These are phyloP conservation scores for Momotus momota DNA, from an alignment of 2,797 vertebrate genomes.

Conservation along the genomic window DNA sequence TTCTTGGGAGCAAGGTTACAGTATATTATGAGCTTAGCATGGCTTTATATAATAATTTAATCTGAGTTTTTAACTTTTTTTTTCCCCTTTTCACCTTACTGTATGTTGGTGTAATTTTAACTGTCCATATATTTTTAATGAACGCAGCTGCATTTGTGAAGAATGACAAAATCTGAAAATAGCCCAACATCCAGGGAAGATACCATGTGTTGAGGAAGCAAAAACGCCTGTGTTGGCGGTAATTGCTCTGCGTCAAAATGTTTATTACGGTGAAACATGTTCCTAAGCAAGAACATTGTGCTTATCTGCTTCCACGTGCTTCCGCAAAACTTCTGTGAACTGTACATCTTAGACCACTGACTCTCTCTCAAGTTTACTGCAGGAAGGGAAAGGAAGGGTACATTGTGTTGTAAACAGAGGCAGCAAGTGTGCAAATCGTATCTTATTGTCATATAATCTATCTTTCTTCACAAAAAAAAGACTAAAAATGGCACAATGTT, in stretches of 20 bases:
- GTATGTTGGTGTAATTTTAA: neutral
- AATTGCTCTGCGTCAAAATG: neutral
- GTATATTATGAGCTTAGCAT: neutral
- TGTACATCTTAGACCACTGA: neutral
- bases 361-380: neutral
- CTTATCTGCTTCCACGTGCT: neutral
- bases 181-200: neutral
- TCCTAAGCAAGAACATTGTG: neutral
- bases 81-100: neutral
- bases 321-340: neutral
- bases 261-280: neutral
- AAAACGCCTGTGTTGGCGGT: neutral
- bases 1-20: neutral
- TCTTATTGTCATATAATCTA: neutral
- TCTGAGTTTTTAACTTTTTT: accelerated
- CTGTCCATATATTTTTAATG: accelerated
- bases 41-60: neutral
- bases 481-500: neutral
- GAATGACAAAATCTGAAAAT: neutral
- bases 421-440: neutral
- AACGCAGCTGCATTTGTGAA: neutral
- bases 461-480: neutral
- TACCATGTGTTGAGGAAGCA: neutral
- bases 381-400: neutral
- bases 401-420: neutral